A percentile compares a stretch with the other conserved stretches of the same genome.
phyloP scores from a whole-genome alignment of 2,888 invertebrate genomes.

The Cephalotes varians region DNA sequence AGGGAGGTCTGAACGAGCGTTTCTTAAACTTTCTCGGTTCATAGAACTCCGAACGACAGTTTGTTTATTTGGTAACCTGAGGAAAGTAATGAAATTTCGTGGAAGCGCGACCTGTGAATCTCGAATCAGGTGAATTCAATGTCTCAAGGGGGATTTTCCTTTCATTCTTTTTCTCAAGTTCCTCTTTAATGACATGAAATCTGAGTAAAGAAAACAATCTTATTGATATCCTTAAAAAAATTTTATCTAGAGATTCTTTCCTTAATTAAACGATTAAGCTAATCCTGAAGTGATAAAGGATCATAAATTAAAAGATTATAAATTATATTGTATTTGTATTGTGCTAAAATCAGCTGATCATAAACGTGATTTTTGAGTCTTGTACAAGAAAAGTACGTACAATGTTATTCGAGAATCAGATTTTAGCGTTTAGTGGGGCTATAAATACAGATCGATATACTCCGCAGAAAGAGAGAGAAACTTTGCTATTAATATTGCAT shows the following conservation, averaged over 20 bases:
- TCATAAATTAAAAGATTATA: neutral
- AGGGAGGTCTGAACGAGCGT: neutral
- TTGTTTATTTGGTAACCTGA: neutral
- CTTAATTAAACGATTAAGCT: neutral
- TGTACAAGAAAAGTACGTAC: neutral
- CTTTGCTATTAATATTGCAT: conserved; percentile 40
- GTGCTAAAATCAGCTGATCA: neutral
- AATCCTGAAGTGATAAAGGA: neutral
- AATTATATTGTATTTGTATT: neutral
- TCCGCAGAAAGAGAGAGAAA: conserved; percentile 13
- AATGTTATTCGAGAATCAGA: conserved; percentile 15
- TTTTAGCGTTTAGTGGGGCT: conserved; percentile 28
- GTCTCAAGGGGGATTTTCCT: neutral
- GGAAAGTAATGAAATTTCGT: neutral
- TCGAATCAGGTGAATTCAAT: neutral
- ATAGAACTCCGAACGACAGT: neutral
- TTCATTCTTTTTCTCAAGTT: neutral
- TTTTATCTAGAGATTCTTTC: neutral
- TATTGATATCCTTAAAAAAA: neutral
- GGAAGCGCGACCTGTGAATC: neutral
- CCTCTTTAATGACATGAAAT: neutral
- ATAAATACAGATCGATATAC: conserved; percentile 39
- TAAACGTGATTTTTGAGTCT: neutral
- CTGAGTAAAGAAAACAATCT: neutral
- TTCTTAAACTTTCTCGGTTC: neutral